These are phyloP conservation scores for Apamea crenata DNA, from an alignment of 2,888 invertebrate genomes.

Conservation along the genomic window DNA sequence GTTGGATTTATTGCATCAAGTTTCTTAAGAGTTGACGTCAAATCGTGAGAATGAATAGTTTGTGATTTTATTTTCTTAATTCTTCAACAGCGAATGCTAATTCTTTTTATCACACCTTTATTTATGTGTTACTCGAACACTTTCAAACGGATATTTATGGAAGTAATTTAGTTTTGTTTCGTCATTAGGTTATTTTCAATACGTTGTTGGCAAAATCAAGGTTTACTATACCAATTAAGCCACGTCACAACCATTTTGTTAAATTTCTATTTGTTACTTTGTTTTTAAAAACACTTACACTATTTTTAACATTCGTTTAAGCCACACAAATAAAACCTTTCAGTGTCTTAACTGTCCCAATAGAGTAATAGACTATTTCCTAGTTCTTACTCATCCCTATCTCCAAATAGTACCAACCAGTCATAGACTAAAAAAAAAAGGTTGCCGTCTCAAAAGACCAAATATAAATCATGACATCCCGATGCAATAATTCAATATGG, in stretches of 20 bases:
- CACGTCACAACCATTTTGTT: background rate
- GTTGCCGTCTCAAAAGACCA: background rate
- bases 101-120: background rate
- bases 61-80: background rate
- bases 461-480: constrained; percentile 61
- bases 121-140: background rate
- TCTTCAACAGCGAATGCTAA: no score
- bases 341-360: background rate
- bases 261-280: no score
- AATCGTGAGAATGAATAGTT: constrained; percentile 20
- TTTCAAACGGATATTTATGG: background rate
- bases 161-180: background rate
- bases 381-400: background rate
- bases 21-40: constrained; percentile 1
- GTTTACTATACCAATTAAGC: background rate
- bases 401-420: background rate
- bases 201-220: background rate
- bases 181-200: background rate
- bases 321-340: no score
- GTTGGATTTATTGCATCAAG: background rate
- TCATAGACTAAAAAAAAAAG: constrained; percentile 10
- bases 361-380: background rate
- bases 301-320: no score
- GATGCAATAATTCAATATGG: constrained; percentile 65
- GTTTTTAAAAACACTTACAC: no score